These are phyloP conservation scores for Passer domesticus DNA, from an alignment of 2,113 vertebrate genomes.

Conservation along the genomic window DNA sequence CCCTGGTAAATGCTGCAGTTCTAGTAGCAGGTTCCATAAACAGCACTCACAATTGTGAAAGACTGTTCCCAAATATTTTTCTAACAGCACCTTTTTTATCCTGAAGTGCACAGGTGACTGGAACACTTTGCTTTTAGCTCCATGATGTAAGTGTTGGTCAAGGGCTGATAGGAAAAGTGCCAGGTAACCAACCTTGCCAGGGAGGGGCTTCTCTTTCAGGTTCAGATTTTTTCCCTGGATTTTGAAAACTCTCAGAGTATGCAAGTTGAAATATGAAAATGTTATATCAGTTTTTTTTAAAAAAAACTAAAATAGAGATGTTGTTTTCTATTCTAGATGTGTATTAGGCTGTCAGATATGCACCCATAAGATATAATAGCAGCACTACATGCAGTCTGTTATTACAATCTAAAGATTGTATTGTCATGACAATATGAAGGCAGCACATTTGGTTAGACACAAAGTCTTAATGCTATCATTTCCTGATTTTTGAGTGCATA, in stretches of 20 bases:
- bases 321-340: neutral
- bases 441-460: neutral
- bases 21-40: neutral
- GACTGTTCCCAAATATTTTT: neutral
- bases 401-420: neutral
- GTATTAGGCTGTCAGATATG: neutral
- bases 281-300: rapidly evolving
- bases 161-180: neutral
- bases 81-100: neutral
- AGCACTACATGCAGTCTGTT: neutral
- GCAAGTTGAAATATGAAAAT: neutral
- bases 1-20: neutral
- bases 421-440: neutral
- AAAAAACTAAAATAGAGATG: neutral
- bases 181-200: neutral
- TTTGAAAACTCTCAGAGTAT: neutral
- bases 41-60: neutral
- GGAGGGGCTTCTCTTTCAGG: neutral
- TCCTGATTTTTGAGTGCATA: neutral
- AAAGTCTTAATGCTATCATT: neutral
- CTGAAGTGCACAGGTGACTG: neutral
- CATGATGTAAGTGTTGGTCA: neutral
- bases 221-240: neutral
- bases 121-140: neutral
- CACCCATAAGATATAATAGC: neutral